A percentile compares a stretch with the other conserved stretches of the same genome.
These are phyloP conservation scores for Germaria angustata DNA, from an alignment of 2,888 invertebrate species.

Conservation along the genomic window DNA sequence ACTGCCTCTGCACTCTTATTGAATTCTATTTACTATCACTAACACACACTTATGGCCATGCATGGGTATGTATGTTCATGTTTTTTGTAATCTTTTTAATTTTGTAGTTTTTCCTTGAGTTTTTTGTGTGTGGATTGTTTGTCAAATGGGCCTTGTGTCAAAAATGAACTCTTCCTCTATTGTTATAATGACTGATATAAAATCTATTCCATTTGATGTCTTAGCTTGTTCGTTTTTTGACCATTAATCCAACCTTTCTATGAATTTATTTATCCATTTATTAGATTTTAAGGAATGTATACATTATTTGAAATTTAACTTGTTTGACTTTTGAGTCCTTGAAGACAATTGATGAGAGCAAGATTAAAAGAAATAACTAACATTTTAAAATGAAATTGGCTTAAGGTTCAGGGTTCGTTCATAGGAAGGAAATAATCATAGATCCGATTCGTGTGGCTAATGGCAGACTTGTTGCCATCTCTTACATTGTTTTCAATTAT, in stretches of 20 bases:
- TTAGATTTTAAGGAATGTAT: slow-evolving; percentile 10
- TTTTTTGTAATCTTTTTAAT: neutral
- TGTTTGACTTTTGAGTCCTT: too few relatives aligned
- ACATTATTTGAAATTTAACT: neutral
- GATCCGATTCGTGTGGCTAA: too few relatives aligned
- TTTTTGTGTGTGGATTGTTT: neutral
- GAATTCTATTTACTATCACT: slow-evolving; percentile 5
- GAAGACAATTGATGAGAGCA: too few relatives aligned
- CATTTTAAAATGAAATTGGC: too few relatives aligned
- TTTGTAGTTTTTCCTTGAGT: neutral
- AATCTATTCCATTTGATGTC: slow-evolving; percentile 34
- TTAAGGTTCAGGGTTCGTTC: too few relatives aligned
- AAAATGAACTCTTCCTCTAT: neutral
- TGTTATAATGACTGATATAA: slow-evolving; percentile 43
- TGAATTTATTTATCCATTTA: slow-evolving; percentile 13
- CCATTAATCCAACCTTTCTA: slow-evolving; percentile 31
- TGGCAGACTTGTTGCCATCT: too few relatives aligned
- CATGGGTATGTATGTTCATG: neutral
- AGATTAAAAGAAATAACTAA: too few relatives aligned
- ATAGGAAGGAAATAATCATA: too few relatives aligned
- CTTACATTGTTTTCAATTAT: too few relatives aligned
- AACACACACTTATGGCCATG: neutral
- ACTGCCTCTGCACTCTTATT: neutral
- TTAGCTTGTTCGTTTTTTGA: slow-evolving; percentile 6
- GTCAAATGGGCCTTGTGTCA: neutral